phyloP scores from a whole-genome alignment of 2,797 vertebrate species.

The Ctenopoma kingsleyae region DNA sequence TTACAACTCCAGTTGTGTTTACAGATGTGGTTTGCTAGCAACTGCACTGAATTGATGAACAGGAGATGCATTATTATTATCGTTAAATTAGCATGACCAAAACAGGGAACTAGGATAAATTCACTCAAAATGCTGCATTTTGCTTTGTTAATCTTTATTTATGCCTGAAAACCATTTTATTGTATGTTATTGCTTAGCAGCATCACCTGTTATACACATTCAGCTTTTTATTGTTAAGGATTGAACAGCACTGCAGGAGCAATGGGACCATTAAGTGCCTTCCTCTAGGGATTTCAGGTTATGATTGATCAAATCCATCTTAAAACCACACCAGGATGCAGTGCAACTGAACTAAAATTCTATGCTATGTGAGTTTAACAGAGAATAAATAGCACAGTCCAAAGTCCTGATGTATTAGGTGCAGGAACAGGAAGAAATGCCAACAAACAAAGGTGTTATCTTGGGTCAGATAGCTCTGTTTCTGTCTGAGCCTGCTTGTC shows the following conservation, averaged over 20 bases:
- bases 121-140: slow-evolving; percentile 23
- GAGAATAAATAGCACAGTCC: slow-evolving; percentile 38
- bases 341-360: slow-evolving; percentile 17
- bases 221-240: background rate
- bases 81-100: slow-evolving; percentile 33
- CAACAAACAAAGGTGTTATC: slow-evolving; percentile 67
- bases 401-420: slow-evolving; percentile 53
- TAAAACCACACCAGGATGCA: slow-evolving; percentile 21
- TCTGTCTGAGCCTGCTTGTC: slow-evolving; percentile 65
- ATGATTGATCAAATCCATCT: slow-evolving; percentile 30
- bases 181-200: background rate
- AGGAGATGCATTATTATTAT: slow-evolving; percentile 50
- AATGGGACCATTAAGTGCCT: slow-evolving; percentile 25
- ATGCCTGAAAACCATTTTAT: background rate
- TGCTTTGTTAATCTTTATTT: slow-evolving; percentile 8
- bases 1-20: slow-evolving; percentile 61
- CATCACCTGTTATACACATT: background rate
- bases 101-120: background rate
- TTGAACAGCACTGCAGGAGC: slow-evolving; percentile 1
- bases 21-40: slow-evolving; percentile 64
- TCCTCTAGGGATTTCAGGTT: slow-evolving; percentile 19
- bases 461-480: slow-evolving; percentile 68
- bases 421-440: slow-evolving; percentile 49
- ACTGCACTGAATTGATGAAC: slow-evolving; percentile 51
- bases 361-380: slow-evolving; percentile 31